phyloP scores from a whole-genome alignment of 2,888 invertebrate genomes.

The Dione juno region DNA sequence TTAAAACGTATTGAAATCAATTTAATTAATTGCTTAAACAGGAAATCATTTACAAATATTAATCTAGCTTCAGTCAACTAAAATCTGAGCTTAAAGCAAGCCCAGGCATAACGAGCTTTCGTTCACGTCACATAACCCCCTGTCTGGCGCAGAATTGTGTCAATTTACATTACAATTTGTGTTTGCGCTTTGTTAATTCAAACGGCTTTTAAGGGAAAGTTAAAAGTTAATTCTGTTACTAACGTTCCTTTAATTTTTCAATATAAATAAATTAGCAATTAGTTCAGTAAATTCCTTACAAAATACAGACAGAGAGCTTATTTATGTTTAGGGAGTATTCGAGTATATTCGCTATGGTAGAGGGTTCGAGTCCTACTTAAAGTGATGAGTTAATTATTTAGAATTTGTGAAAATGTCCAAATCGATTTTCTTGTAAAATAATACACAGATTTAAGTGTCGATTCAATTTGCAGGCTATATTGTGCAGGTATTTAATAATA shows the following conservation, averaged over 20 bases:
- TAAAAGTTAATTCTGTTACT: slow-evolving; percentile 4
- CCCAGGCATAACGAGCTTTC: slow-evolving; percentile 10
- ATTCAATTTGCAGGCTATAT: neutral
- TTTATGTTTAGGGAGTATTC: no score
- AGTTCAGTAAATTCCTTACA: no score
- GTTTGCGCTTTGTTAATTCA: slow-evolving; percentile 25
- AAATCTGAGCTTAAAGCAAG: slow-evolving; percentile 12
- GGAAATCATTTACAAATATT: neutral
- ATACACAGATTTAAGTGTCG: no score
- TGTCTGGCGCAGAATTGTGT: slow-evolving; percentile 24
- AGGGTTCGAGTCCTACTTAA: no score
- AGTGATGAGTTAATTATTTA: no score
- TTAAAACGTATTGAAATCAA: no score
- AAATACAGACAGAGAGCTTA: no score
- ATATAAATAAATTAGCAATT: neutral
- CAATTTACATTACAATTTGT: slow-evolving; percentile 24
- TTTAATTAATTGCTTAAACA: neutral
- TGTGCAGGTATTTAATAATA: neutral
- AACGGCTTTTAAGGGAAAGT: slow-evolving; percentile 15
- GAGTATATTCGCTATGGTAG: no score
- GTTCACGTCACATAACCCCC: slow-evolving; percentile 16
- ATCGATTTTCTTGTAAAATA: no score
- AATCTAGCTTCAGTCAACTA: neutral
- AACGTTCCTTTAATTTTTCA: neutral
- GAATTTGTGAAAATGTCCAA: no score